Conservation (phyloP, 2,888 invertebrate species). For the Bursaphelenchus okinawaensis region DNA sequence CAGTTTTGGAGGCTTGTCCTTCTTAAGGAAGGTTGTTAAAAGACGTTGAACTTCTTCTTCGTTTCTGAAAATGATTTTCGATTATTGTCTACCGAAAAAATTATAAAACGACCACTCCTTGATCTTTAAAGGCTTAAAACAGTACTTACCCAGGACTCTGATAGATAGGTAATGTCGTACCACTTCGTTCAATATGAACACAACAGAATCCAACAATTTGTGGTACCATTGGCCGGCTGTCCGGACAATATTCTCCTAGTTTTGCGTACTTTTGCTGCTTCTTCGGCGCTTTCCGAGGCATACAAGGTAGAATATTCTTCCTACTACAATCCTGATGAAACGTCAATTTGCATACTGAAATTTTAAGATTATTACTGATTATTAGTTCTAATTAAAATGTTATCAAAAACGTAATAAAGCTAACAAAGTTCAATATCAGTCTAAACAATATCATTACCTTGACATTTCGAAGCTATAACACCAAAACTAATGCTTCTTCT, state of each 20-base stretch:
- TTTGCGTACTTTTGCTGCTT: background rate
- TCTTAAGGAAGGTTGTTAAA: background rate
- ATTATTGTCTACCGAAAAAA: too few species aligned
- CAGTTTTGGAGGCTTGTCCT: background rate
- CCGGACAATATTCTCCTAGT: background rate
- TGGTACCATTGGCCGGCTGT: background rate
- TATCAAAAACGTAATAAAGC: too few species aligned
- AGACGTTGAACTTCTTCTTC: background rate
- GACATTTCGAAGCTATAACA: background rate
- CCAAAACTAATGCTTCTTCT: background rate
- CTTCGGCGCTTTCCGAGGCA: background rate
- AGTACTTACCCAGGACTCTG: background rate
- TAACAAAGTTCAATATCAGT: background rate
- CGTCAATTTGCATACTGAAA: background rate
- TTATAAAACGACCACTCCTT: too few species aligned
- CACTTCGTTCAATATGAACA: background rate
- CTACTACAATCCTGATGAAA: background rate
- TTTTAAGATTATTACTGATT: too few species aligned
- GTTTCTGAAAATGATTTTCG: too few species aligned
- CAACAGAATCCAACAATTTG: background rate
- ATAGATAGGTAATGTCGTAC: background rate
- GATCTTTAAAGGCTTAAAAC: too few species aligned
- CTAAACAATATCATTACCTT: background rate
- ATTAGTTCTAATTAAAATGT: too few species aligned
- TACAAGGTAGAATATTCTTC: background rate